These are phyloP conservation scores for Automeris io DNA, from an alignment of 2,888 invertebrate species.

Conservation along the genomic window DNA sequence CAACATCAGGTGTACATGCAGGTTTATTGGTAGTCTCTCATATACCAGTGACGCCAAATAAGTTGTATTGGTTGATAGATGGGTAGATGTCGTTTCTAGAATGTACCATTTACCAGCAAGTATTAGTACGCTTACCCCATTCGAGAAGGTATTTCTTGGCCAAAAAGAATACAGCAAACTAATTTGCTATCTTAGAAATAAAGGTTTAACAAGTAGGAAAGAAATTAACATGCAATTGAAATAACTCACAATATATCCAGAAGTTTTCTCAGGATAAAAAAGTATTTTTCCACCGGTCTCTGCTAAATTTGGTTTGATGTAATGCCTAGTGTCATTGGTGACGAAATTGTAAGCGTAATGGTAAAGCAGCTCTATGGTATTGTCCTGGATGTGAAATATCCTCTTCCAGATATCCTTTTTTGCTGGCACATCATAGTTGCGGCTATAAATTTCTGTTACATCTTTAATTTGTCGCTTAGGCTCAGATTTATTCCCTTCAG, in stretches of 20 bases:
- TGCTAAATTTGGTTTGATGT: constrained; percentile 81
- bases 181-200: too few species aligned
- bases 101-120: too few species aligned
- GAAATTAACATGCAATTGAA: too few species aligned
- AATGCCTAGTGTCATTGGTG: constrained; percentile 80
- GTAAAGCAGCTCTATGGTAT: constrained; percentile 78
- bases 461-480: constrained; percentile 51
- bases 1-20: too few species aligned
- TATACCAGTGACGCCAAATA: too few species aligned
- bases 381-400: constrained; percentile 78
- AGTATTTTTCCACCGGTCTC: constrained; percentile 82
- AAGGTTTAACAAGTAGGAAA: too few species aligned
- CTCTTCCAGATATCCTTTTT: constrained; percentile 80
- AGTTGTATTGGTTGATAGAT: too few species aligned
- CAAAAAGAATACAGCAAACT: too few species aligned
- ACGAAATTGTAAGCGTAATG: constrained; percentile 80
- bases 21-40: too few species aligned
- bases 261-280: constrained; percentile 79
- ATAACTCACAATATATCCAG: constrained; percentile 79
- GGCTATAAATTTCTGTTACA: constrained; percentile 79
- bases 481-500: constrained; percentile 44
- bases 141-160: too few species aligned
- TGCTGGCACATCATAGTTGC: constrained; percentile 74
- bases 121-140: too few species aligned
- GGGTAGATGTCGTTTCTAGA: too few species aligned